Percentiles rank a stretch among this genome's conserved stretches.
Evolutionary conservation across 2,888 invertebrate genomes (phyloP).

Genomic region (Amiota mariae): DNA sequence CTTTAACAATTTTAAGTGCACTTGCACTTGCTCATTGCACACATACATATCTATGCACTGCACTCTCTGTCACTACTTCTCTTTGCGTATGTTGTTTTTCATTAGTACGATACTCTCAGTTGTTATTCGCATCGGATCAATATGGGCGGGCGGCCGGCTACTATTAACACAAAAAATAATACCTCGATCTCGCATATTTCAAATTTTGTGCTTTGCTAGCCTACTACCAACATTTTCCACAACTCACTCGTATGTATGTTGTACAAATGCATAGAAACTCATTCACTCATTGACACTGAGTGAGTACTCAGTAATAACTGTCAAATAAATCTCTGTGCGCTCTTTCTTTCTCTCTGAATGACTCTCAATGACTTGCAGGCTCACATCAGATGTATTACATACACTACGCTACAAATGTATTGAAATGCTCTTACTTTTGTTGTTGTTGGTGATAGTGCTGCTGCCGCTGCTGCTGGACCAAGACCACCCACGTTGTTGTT

Average conservation of each 20-base stretch:
- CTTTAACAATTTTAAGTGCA: neutral
- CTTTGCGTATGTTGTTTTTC: neutral
- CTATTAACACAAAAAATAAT: too few species aligned
- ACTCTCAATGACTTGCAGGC: neutral
- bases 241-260: too few species aligned
- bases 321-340: neutral
- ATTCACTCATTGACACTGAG: too few species aligned
- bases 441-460: neutral
- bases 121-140: neutral
- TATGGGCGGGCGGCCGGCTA: neutral
- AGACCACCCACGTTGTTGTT: constrained; percentile 8
- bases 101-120: neutral
- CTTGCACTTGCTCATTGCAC: neutral
- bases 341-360: neutral
- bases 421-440: neutral
- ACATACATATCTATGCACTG: neutral
- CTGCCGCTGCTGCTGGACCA: neutral
- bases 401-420: neutral
- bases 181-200: too few species aligned
- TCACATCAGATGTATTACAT: neutral
- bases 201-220: too few species aligned
- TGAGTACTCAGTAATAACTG: too few species aligned
- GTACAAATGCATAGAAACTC: too few species aligned
- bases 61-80: neutral
- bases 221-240: too few species aligned